Evolutionary conservation across 2,113 vertebrate species (phyloP).

Genomic region (Micromys minutus): DNA sequence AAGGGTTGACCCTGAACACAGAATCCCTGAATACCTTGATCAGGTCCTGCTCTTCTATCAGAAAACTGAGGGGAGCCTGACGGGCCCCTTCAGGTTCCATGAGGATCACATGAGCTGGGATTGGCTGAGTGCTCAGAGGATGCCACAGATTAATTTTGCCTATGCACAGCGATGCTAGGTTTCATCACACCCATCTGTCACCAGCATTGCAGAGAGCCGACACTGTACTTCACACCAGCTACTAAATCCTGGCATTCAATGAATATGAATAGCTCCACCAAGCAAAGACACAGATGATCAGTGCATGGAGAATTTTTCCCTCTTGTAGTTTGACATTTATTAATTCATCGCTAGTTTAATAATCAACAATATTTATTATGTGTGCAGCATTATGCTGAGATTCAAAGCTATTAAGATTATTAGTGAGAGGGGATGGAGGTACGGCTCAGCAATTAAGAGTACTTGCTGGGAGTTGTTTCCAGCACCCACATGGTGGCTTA

Average conservation of each 20-base stretch:
- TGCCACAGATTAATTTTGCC: not conserved
- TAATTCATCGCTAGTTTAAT: not conserved
- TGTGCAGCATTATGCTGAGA: not conserved
- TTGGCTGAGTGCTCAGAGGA: not conserved
- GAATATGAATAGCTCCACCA: not conserved
- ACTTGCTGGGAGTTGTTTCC: not conserved
- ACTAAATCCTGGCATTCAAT: not conserved
- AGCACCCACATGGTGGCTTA: too few species aligned
- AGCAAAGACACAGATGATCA: not conserved
- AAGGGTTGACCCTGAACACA: not conserved
- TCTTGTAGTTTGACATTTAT: not conserved
- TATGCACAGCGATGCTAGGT: too few species aligned
- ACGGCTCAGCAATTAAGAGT: not conserved
- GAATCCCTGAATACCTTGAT: not conserved
- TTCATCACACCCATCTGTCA: not conserved
- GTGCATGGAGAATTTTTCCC: too few species aligned
- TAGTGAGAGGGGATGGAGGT: not conserved
- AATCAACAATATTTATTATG: not conserved
- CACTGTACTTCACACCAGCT: not conserved
- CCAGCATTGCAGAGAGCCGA: not conserved
- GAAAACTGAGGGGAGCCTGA: not conserved
- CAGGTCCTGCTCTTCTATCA: not conserved
- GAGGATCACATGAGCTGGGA: not conserved
- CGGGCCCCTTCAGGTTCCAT: not conserved
- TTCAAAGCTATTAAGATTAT: not conserved